Evolutionary conservation across 2,888 invertebrate genomes (phyloP), one percentile per base, ranked within the genome.

Genomic region (Copidosoma aretas): DNA sequence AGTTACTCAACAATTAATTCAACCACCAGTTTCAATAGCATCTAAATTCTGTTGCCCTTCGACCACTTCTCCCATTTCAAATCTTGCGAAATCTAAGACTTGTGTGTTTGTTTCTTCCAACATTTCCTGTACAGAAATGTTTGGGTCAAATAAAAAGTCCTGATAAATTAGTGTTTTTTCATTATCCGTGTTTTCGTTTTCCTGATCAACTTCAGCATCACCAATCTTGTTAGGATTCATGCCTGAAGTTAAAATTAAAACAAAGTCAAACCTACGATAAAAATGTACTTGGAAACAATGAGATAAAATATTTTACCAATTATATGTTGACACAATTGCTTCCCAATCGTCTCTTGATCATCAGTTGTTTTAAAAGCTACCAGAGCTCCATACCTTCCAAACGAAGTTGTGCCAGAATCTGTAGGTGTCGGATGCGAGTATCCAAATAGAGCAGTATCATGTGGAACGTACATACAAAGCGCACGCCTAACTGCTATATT

Each of bases 281-380:
- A 39, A 67, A 49, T 60, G 41, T 43, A 10, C 63, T 60, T 32
- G 22, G 24, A 19, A 41, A 61, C n/a, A 24, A 43, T 19, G 68
- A 60, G 64, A 51, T 60, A n/a, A 68, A 52, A 32, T 32, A 3
- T n/a, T 52, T 64, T 84, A 83, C 90, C 96, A 24, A 98, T 94
- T 77, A 98, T 90, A 80, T 98, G 98, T 81, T 97, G 97, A 80
- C 96, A 95, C 10, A 98, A 82, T 78, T 93, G 91, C 75, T 89
- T 88, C 21, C 92, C 92, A 14, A 93, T 78, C 58, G 85, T 79
- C 39, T 84, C 78, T 19, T 76, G 73, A 10, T 85, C 73, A 19
- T 84, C 81, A 1, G 81, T 63, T 43, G 73, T 79, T 80, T 86
- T 89, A 79, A 92, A 90, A 24, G 93, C 93, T 0, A 97, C 86